These are phyloP conservation scores for Carassius carassius DNA, from an alignment of 2,113 vertebrate species.

Conservation along the genomic window DNA sequence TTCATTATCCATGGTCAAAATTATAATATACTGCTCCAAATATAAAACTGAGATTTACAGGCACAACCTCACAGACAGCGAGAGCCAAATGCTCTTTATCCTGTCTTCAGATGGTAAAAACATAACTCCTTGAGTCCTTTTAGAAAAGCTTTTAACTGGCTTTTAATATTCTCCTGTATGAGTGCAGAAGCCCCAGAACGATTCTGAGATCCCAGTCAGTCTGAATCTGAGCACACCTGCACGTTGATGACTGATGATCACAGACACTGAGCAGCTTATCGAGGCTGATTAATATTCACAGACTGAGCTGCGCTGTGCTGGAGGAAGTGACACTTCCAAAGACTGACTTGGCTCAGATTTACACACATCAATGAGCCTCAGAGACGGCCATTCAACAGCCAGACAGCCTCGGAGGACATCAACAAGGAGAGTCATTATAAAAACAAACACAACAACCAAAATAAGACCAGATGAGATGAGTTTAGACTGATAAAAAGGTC, in stretches of 20 bases:
- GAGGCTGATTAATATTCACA: conserved; percentile 48
- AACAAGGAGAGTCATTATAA: conserved; percentile 24
- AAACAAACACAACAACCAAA: conserved; percentile 16
- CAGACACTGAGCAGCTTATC: conserved; percentile 42
- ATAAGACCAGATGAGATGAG: not conserved
- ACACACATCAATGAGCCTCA: conserved; percentile 37
- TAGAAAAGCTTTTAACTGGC: too few species aligned
- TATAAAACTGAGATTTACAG: not conserved
- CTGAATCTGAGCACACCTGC: not conserved
- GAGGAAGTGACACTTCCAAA: conserved; percentile 37
- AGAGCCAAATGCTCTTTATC: not conserved
- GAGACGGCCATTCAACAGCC: conserved; percentile 21
- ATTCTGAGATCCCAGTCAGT: not conserved
- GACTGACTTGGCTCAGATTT: conserved; percentile 33
- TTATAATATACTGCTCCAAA: not conserved
- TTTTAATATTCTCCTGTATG: not conserved
- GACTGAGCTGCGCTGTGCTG: conserved; percentile 37
- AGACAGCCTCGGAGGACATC: not conserved
- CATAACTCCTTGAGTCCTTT: not conserved
- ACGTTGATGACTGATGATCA: not conserved
- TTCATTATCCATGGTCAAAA: conserved; percentile 66
- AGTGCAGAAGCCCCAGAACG: not conserved
- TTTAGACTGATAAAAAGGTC: not conserved
- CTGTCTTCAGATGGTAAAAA: not conserved
- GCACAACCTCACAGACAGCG: not conserved